Evolutionary conservation across 2,797 vertebrate genomes (phyloP).

Genomic region (Acanthornis magna): DNA sequence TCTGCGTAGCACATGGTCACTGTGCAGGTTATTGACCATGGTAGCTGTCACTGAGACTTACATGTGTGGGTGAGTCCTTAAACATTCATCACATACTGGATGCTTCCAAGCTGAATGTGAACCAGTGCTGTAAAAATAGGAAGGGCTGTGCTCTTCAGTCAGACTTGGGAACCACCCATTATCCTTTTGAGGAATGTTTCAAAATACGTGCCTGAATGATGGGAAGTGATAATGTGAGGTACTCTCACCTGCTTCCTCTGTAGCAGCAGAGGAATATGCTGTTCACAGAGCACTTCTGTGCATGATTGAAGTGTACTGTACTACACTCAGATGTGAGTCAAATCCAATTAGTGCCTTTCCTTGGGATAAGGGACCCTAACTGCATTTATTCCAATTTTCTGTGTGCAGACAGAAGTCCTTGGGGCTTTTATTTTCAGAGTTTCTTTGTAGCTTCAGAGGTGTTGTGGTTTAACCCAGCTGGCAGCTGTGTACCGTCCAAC

Average conservation of each 20-base stretch:
- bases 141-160: neutral
- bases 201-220: neutral
- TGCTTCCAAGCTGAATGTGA: neutral
- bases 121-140: neutral
- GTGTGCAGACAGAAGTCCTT: neutral
- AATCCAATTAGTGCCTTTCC: neutral
- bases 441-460: neutral
- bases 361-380: neutral
- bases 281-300: rapidly evolving
- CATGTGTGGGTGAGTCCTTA: neutral
- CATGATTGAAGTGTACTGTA: neutral
- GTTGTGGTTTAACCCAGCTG: neutral
- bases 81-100: neutral
- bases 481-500: rapidly evolving
- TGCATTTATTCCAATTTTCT: neutral
- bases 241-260: neutral
- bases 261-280: neutral
- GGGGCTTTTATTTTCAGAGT: neutral
- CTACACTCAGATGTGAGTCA: neutral
- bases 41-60: neutral
- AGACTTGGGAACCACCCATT: neutral
- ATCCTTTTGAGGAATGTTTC: neutral
- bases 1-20: neutral
- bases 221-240: neutral
- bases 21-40: neutral